Conservation (phyloP, 2,888 invertebrate species). For the Augochlorella aurata region DNA sequence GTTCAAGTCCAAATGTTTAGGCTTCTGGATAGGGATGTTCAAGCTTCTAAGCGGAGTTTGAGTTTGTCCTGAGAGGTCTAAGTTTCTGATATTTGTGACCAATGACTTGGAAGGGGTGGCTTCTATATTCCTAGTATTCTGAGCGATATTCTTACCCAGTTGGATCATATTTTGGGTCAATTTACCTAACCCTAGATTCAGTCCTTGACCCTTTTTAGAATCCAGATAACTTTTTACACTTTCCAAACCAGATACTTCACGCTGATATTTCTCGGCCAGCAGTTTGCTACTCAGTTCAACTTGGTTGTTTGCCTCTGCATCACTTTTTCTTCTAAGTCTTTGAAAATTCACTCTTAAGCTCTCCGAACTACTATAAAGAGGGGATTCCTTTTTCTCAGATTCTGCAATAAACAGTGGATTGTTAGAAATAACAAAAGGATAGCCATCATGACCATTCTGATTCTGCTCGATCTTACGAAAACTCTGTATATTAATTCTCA, state of each 20-base stretch:
- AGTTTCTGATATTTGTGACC: conserved; percentile 65
- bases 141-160: conserved; percentile 76
- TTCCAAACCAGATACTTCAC: conserved; percentile 77
- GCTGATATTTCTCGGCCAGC: conserved; percentile 77
- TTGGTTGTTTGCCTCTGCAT: conserved; percentile 75
- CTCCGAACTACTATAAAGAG: conserved; percentile 77
- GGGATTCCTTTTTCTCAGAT: conserved; percentile 74
- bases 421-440: conserved; percentile 78
- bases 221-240: conserved; percentile 79
- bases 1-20: conserved; percentile 74
- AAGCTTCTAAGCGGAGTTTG: conserved; percentile 58
- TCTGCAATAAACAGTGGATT: conserved; percentile 79
- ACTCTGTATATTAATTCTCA: conserved; percentile 73
- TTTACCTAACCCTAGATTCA: conserved; percentile 77
- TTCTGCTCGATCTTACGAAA: conserved; percentile 74
- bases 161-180: conserved; percentile 80
- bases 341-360: conserved; percentile 75
- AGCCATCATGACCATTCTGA: conserved; percentile 75
- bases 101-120: conserved; percentile 49
- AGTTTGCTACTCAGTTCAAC: conserved; percentile 74
- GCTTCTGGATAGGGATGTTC: conserved; percentile 71
- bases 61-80: conserved; percentile 59
- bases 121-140: conserved; percentile 74
- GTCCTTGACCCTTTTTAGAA: conserved; percentile 76
- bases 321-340: conserved; percentile 75